Percentiles rank a stretch among this genome's conserved stretches.
Evolutionary conservation across 2,888 invertebrate species (phyloP).

Genomic region (Metopia argyrocephala): DNA sequence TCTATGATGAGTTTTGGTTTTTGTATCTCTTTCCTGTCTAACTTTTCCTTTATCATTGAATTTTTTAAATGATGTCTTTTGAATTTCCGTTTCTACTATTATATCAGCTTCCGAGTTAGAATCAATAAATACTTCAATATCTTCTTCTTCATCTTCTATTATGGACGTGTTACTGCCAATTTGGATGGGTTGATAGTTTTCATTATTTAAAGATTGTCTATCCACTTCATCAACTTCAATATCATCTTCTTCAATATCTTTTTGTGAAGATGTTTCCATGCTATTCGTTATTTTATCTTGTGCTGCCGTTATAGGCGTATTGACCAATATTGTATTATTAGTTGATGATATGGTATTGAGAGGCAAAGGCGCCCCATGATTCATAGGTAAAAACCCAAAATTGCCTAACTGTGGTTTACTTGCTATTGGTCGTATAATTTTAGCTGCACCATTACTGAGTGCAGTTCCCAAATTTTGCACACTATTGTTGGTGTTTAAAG

Average conservation of each 20-base stretch:
- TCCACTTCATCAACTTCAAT: constrained; percentile 61
- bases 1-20: constrained; percentile 43
- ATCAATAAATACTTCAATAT: constrained; percentile 74
- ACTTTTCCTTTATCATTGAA: constrained; percentile 12
- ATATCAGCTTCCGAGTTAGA: constrained; percentile 71
- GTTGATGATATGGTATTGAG: constrained; percentile 23
- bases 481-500: constrained; percentile 17
- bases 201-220: constrained; percentile 47
- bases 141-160: constrained; percentile 70
- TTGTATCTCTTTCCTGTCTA: constrained; percentile 28
- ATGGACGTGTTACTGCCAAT: neutral
- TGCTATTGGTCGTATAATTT: constrained; percentile 81
- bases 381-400: constrained; percentile 75
- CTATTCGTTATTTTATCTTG: constrained; percentile 38
- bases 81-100: constrained; percentile 63
- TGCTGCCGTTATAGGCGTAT: constrained; percentile 8
- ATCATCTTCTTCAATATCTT: constrained; percentile 51
- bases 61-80: constrained; percentile 47
- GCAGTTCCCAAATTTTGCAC: neutral
- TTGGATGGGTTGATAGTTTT: constrained; percentile 19
- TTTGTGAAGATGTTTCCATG: constrained; percentile 16
- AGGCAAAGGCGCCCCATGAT: constrained; percentile 9
- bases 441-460: constrained; percentile 59
- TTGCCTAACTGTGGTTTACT: constrained; percentile 78
- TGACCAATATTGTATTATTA: constrained; percentile 30